These are phyloP conservation scores for Ephestia elutella DNA, from an alignment of 1,140 invertebrate genomes.

Conservation along the genomic window DNA sequence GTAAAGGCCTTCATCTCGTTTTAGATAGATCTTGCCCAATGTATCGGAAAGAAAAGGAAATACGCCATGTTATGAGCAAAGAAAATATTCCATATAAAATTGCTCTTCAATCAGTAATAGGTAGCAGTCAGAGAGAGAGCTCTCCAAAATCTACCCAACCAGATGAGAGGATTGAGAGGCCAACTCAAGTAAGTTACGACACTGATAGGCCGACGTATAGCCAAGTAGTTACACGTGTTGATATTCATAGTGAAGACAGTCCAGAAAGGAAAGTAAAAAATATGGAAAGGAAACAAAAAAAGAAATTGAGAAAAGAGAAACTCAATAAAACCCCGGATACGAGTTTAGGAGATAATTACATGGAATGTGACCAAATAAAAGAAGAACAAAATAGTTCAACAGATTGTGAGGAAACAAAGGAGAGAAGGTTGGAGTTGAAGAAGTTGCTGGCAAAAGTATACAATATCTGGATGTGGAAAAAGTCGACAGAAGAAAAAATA, in stretches of 20 bases:
- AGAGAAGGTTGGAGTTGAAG: background rate
- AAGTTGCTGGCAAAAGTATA: background rate
- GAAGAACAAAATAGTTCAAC: background rate
- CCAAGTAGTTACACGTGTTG: background rate
- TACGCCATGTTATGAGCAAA: background rate
- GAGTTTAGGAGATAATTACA: background rate
- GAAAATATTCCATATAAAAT: background rate
- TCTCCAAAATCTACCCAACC: background rate
- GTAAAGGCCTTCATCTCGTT: slow-evolving; percentile 2
- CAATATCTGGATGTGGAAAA: background rate
- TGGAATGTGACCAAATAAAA: background rate
- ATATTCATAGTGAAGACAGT: background rate
- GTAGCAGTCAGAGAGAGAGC: background rate
- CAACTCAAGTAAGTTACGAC: background rate
- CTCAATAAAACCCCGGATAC: background rate
- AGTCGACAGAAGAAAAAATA: background rate
- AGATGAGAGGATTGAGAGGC: background rate
- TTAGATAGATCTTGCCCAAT: slow-evolving; percentile 10
- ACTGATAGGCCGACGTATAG: background rate
- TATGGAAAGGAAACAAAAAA: background rate
- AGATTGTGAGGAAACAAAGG: background rate
- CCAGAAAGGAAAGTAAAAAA: background rate
- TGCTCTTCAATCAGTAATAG: background rate
- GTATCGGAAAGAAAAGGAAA: slow-evolving; percentile 4
- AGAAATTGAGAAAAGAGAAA: background rate